phyloP scores from a whole-genome alignment of 2,797 vertebrate species.

The Leontocebus nigricollis region DNA sequence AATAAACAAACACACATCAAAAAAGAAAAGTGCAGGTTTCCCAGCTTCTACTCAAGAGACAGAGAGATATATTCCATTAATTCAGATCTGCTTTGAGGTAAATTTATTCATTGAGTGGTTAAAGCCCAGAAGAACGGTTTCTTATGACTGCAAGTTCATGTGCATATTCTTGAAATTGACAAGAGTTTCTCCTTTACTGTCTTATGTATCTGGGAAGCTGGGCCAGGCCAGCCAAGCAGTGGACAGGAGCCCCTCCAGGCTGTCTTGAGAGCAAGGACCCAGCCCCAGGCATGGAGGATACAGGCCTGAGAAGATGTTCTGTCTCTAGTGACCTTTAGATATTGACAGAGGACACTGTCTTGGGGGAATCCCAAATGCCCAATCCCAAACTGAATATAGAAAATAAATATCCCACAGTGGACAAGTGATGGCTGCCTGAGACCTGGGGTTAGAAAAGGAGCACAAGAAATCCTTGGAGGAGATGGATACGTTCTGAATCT shows the following conservation, averaged over 20 bases:
- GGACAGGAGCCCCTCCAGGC: neutral
- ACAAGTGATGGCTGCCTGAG: neutral
- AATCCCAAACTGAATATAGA: neutral
- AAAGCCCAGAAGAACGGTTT: neutral
- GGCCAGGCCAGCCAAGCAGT: no score
- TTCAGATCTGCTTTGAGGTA: neutral
- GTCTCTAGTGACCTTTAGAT: neutral
- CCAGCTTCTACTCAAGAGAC: neutral
- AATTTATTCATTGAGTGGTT: neutral
- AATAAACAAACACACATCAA: neutral
- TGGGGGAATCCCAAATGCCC: neutral
- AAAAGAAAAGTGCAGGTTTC: neutral
- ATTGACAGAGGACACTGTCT: neutral
- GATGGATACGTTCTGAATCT: neutral
- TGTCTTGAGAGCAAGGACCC: no score
- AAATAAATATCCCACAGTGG: neutral
- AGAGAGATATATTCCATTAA: neutral
- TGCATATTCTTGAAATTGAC: neutral
- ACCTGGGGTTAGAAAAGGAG: neutral
- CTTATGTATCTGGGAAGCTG: neutral
- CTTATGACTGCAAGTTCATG: neutral
- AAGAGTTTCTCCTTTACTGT: neutral
- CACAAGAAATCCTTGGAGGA: no score
- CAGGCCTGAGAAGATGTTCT: neutral
- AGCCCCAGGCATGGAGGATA: no score